Evolutionary conservation across 2,113 vertebrate species (phyloP).

Genomic region (Callorhinus ursinus): DNA sequence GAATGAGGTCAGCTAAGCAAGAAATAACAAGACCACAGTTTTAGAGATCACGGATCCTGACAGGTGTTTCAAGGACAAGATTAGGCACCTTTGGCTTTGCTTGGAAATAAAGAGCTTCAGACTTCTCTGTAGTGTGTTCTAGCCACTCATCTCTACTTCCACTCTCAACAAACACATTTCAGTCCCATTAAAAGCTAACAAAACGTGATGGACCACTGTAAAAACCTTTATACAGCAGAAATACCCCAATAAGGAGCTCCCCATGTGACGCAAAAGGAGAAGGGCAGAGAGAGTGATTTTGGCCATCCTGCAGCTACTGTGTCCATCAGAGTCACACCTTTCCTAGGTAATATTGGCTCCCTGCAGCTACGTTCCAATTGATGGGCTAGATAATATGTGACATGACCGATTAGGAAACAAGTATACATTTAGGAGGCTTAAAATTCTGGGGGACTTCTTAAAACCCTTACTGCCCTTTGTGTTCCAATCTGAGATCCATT

Average conservation of each 20-base stretch:
- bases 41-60: neutral
- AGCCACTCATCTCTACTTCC: neutral
- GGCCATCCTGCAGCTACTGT: neutral
- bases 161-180: neutral
- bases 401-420: neutral
- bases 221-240: neutral
- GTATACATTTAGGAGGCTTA: neutral
- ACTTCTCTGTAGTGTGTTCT: neutral
- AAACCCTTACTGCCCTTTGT: neutral
- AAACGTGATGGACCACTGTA: neutral
- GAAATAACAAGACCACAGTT: neutral
- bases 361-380: neutral
- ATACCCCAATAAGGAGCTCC: accelerated
- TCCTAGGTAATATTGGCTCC: neutral
- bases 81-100: neutral
- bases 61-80: neutral
- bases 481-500: neutral
- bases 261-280: neutral
- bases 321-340: neutral
- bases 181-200: neutral
- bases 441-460: neutral
- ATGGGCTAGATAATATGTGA: neutral
- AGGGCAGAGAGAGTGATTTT: neutral
- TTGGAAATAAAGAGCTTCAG: neutral
- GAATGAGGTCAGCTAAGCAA: neutral